Percentiles rank a stretch among this genome's conserved stretches.
phyloP scores from a whole-genome alignment of 2,888 invertebrate species.

The Synanthedon vespiformis region DNA sequence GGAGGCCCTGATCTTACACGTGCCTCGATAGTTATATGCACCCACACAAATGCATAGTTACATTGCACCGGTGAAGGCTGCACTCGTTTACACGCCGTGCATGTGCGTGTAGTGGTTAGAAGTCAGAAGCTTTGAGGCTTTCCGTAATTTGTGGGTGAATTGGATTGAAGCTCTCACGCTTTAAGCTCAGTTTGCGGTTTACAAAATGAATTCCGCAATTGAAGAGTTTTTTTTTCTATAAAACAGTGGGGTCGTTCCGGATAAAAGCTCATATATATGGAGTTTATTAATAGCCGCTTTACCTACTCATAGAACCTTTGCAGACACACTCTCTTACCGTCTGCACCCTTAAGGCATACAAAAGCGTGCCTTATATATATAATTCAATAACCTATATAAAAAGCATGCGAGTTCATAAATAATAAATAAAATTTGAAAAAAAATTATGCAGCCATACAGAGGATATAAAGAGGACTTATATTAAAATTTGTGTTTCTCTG shows the following conservation, averaged over 20 bases:
- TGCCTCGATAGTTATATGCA: conserved; percentile 21
- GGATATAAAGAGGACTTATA: too few species aligned
- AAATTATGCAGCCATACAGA: too few species aligned
- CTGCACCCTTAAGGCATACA: too few species aligned
- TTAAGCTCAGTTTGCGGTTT: conserved; percentile 28
- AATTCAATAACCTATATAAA: too few species aligned
- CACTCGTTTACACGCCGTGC: conserved; percentile 43
- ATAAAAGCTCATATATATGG: background rate
- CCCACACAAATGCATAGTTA: conserved; percentile 33
- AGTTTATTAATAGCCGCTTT: background rate
- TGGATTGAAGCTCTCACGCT: conserved; percentile 38
- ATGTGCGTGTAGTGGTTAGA: conserved; percentile 27
- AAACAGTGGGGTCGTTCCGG: background rate
- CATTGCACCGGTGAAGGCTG: conserved; percentile 54
- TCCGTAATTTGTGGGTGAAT: conserved; percentile 58
- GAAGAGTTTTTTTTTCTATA: background rate
- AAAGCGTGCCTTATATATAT: too few species aligned
- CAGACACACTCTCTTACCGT: too few species aligned
- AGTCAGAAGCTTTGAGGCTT: conserved; percentile 52
- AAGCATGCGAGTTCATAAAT: too few species aligned
- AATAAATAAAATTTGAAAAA: too few species aligned
- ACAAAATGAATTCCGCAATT: conserved; percentile 23
- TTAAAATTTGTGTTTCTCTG: too few species aligned
- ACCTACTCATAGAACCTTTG: background rate
- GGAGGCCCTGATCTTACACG: conserved; percentile 48